Evolutionary conservation across 2,888 invertebrate species (phyloP).

Genomic region (Drosophila koepferae): DNA sequence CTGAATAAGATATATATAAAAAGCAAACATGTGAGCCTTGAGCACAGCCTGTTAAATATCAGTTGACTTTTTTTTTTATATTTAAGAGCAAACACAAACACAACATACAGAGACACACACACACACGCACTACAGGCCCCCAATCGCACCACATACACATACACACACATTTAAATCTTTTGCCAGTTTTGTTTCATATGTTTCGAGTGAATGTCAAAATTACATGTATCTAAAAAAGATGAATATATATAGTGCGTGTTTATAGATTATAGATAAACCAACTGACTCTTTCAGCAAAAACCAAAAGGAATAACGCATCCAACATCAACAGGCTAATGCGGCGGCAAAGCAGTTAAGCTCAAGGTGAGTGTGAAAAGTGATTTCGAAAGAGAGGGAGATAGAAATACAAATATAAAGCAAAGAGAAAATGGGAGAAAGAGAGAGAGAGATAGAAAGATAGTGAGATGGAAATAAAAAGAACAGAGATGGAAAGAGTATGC

Average conservation of each 20-base stretch:
- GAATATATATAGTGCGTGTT: not conserved
- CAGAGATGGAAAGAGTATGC: no score
- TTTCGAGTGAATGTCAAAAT: conserved; percentile 36
- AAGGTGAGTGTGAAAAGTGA: conserved; percentile 11
- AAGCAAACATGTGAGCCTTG: not conserved
- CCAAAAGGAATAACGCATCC: not conserved
- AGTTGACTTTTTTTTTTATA: not conserved
- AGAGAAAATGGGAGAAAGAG: no score
- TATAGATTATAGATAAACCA: not conserved
- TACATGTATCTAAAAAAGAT: conserved; percentile 8
- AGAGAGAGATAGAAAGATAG: no score
- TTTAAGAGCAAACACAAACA: not conserved
- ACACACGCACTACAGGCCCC: not conserved
- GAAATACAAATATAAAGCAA: no score
- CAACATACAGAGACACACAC: not conserved
- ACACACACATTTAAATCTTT: conserved; percentile 3
- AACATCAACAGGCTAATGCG: not conserved
- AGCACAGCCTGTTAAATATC: not conserved
- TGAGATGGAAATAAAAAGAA: no score
- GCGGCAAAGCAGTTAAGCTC: not conserved
- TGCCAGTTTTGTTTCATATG: conserved; percentile 20
- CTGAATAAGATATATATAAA: not conserved
- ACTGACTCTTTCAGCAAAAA: not conserved
- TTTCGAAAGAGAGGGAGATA: not conserved
- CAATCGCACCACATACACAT: not conserved